Conservation (phyloP, 1,140 invertebrate species). For the Nephila pilipes region DNA sequence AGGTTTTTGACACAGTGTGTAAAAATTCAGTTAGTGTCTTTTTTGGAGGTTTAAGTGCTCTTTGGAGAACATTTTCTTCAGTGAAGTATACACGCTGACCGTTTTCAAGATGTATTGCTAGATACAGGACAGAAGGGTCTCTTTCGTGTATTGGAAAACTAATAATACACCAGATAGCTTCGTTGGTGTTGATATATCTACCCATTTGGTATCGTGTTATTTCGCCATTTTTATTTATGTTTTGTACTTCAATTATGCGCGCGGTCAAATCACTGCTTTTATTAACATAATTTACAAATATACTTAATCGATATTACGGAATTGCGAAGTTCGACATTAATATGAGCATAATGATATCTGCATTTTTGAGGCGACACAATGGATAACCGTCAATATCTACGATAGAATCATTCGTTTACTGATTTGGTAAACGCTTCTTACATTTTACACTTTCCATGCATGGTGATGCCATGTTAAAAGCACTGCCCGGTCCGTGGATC, state of each 20-base stretch:
- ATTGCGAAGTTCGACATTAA: constrained; percentile 78
- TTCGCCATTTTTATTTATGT: constrained; percentile 78
- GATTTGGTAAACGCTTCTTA: constrained; percentile 66
- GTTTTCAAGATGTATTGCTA: too few species aligned
- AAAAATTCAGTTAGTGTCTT: constrained; percentile 78
- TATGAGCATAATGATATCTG: constrained; percentile 77
- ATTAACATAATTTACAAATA: constrained; percentile 79
- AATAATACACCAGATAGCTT: too few species aligned
- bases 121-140: too few species aligned
- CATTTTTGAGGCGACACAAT: constrained; percentile 69
- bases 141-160: too few species aligned
- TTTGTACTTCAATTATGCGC: constrained; percentile 74
- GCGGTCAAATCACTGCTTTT: constrained; percentile 78
- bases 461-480: constrained; percentile 67
- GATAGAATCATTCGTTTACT: constrained; percentile 50
- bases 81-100: too few species aligned
- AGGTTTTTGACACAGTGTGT: constrained; percentile 78
- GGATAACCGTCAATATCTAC: constrained; percentile 62
- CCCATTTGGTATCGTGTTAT: constrained; percentile 77
- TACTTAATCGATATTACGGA: constrained; percentile 77
- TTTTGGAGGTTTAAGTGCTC: too few species aligned
- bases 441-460: constrained; percentile 78
- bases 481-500: constrained; percentile 79
- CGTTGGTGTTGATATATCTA: too few species aligned
- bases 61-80: too few species aligned